These are phyloP conservation scores for Drosophila bipectinata DNA, from an alignment of 1,140 invertebrate species.

Conservation along the genomic window DNA sequence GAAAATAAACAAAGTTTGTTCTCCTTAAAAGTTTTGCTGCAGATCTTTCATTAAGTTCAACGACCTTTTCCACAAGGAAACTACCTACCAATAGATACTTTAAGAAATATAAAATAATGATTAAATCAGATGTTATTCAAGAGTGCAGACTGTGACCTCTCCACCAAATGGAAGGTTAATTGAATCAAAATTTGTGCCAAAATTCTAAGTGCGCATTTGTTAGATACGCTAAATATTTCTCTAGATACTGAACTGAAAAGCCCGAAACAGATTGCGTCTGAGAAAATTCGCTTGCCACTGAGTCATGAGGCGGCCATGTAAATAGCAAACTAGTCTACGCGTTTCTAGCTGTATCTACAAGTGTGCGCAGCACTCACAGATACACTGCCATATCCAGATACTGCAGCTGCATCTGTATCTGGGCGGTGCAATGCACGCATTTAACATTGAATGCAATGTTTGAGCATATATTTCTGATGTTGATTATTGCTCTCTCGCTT, in stretches of 20 bases:
- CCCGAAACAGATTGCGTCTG: conserved; percentile 35
- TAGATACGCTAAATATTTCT: conserved; percentile 22
- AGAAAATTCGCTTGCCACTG: conserved; percentile 21
- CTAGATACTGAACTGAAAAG: conserved; percentile 13
- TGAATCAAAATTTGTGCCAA: conserved; percentile 53
- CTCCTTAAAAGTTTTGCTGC: conserved; percentile 6
- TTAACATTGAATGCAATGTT: conserved; percentile 66
- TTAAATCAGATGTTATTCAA: conserved; percentile 18
- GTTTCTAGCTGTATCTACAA: conserved; percentile 51
- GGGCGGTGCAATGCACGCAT: conserved; percentile 63
- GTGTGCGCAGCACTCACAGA: conserved; percentile 12
- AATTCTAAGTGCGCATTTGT: conserved; percentile 41
- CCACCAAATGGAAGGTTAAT: conserved; percentile 56
- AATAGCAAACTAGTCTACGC: conserved; percentile 40
- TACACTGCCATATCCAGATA: conserved; percentile 32
- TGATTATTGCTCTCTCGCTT: conserved; percentile 38
- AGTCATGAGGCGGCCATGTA: conserved; percentile 34
- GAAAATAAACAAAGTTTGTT: conserved; percentile 22
- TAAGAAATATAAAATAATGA: conserved; percentile 1
- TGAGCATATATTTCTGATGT: conserved; percentile 47
- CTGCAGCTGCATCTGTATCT: conserved; percentile 52
- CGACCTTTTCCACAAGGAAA: conserved; percentile 9
- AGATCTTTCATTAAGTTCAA: conserved; percentile 14
- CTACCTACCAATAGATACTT: background rate
- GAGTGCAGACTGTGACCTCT: conserved; percentile 42